phyloP scores from a whole-genome alignment of 2,797 vertebrate genomes.

The Squalus acanthias region DNA sequence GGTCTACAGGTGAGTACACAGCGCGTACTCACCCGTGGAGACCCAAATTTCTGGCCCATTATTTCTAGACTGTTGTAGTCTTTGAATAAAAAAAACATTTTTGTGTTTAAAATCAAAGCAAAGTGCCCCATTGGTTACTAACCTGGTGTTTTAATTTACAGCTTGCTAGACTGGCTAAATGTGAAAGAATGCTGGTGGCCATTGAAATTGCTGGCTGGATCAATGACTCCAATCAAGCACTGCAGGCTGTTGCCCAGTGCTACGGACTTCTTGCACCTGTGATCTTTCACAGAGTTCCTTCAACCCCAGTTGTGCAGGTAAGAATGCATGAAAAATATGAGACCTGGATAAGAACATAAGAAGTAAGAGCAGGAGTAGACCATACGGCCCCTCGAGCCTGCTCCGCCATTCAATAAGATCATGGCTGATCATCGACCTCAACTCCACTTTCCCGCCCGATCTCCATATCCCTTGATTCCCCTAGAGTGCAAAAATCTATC shows the following conservation, averaged over 20 bases:
- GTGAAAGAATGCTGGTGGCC: slow-evolving; percentile 75
- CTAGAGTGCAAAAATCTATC: too few species aligned
- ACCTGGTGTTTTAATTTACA: slow-evolving; percentile 49
- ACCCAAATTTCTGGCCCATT: neutral
- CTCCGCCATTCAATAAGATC: too few species aligned
- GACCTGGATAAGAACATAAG: too few species aligned
- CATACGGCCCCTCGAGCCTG: too few species aligned
- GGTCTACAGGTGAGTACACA: too few species aligned
- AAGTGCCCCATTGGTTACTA: neutral
- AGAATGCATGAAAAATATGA: slow-evolving; percentile 42
- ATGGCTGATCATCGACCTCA: too few species aligned
- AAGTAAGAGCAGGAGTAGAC: too few species aligned
- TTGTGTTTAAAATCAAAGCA: neutral
- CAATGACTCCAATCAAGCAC: slow-evolving; percentile 60
- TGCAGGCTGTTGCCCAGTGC: slow-evolving; percentile 79
- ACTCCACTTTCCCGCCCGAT: too few species aligned
- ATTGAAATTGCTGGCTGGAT: slow-evolving; percentile 77
- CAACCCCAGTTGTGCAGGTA: slow-evolving; percentile 73
- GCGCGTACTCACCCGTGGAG: too few species aligned
- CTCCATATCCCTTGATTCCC: too few species aligned
- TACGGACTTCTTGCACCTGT: slow-evolving; percentile 81
- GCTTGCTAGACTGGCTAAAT: slow-evolving; percentile 77
- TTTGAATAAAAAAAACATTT: neutral
- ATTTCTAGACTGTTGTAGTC: neutral
- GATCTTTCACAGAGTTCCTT: slow-evolving; percentile 78